A percentile compares a stretch with the other conserved stretches of the same genome.
These are phyloP conservation scores for Ferrisia virgata DNA, from an alignment of 2,888 invertebrate genomes.

Conservation along the genomic window DNA sequence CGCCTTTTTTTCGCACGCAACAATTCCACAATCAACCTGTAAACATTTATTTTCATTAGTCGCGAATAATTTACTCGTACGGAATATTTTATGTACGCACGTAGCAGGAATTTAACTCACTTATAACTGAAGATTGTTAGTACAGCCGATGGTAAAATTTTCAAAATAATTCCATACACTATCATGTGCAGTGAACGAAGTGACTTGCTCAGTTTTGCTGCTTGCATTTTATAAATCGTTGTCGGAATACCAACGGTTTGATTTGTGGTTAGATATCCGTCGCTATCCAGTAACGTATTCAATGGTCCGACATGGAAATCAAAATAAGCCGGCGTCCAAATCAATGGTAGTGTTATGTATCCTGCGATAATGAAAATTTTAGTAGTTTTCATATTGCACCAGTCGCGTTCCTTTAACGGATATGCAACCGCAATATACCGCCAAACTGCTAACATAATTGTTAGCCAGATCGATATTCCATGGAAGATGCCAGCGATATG, in stretches of 20 bases:
- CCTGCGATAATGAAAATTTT: background rate
- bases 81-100: no score
- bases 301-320: background rate
- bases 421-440: constrained; percentile 73
- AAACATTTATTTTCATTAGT: no score
- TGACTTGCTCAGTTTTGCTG: background rate
- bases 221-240: background rate
- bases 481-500: constrained; percentile 84
- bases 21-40: no score
- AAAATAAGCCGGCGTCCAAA: background rate
- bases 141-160: no score
- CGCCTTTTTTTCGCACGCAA: no score
- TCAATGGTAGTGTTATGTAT: background rate
- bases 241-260: background rate
- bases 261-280: background rate
- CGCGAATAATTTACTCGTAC: no score
- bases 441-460: constrained; percentile 89
- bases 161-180: background rate
- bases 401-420: constrained; percentile 55
- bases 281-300: background rate
- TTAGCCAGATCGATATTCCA: constrained; percentile 90
- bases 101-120: no score
- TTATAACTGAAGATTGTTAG: no score
- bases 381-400: background rate
- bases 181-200: background rate